phyloP scores from a whole-genome alignment of 92 coral and sea anemone genomes.

The Umimayanthus chanpuru region DNA sequence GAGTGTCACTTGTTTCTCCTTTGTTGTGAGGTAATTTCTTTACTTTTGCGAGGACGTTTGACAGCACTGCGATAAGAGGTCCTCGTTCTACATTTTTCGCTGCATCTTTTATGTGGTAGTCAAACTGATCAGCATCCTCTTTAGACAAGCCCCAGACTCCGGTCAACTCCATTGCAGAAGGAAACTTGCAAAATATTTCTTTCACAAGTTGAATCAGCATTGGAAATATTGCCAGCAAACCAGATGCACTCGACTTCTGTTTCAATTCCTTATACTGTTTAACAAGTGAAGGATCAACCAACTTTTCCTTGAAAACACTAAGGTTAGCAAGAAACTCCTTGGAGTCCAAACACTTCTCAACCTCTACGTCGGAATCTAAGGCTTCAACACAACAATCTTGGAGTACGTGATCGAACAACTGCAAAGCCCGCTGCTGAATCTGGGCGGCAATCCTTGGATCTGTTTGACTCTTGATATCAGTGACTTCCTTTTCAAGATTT shows the following conservation, averaged over 20 bases:
- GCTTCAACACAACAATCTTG: slow-evolving; percentile 17
- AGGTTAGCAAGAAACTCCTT: not conserved
- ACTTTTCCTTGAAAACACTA: not conserved
- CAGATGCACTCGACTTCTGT: not conserved
- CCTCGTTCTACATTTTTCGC: not conserved
- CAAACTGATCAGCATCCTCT: not conserved
- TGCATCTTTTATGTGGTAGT: not conserved
- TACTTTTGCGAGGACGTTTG: not conserved
- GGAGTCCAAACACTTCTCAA: not conserved
- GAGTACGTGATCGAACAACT: slow-evolving; percentile 1
- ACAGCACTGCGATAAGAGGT: not conserved
- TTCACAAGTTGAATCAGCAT: slow-evolving; percentile 10
- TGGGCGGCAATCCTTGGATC: not conserved
- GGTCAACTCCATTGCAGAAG: not conserved
- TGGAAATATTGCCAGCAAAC: not conserved
- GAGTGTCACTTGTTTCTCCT: not conserved
- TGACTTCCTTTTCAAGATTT: not conserved
- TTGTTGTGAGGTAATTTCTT: not conserved
- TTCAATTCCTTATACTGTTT: not conserved
- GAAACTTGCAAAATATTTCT: not conserved
- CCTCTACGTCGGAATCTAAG: not conserved
- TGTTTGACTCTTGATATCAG: not conserved
- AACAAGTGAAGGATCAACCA: not conserved
- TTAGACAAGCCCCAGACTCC: slow-evolving; percentile 3
- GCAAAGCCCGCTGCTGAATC: not conserved